Conservation (phyloP, 2,888 invertebrate genomes). For the Napeogenes inachia region DNA sequence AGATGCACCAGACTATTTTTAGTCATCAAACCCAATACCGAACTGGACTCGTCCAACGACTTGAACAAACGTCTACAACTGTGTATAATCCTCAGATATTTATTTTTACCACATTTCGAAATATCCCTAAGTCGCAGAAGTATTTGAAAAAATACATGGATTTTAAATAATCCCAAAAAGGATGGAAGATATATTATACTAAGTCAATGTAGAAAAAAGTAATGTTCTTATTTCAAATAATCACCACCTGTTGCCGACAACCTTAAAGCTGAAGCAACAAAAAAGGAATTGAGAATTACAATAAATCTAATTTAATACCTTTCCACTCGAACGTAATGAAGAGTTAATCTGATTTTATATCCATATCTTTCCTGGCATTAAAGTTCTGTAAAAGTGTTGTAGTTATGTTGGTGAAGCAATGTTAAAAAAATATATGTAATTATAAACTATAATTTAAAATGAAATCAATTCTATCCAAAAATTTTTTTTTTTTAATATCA, state of each 20-base stretch:
- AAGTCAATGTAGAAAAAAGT: constrained; percentile 21
- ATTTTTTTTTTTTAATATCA: too few relatives aligned
- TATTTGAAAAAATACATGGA: constrained; percentile 5
- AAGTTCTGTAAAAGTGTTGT: constrained; percentile 23
- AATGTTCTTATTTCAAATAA: constrained; percentile 55
- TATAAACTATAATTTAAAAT: too few relatives aligned
- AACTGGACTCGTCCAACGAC: constrained; percentile 44
- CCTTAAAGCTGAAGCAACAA: constrained; percentile 50
- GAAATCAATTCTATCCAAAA: too few relatives aligned
- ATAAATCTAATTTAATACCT: constrained; percentile 52
- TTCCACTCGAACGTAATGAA: constrained; percentile 43
- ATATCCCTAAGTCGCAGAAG: not conserved
- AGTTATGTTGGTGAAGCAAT: constrained; percentile 10
- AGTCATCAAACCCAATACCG: constrained; percentile 64
- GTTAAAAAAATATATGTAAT: too few relatives aligned
- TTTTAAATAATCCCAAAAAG: constrained; percentile 15
- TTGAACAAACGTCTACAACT: too few relatives aligned
- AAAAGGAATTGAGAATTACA: constrained; percentile 45
- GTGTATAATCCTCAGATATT: too few relatives aligned
- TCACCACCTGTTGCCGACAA: constrained; percentile 52
- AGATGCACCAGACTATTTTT: constrained; percentile 72
- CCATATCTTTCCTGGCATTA: not conserved
- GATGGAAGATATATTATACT: constrained; percentile 10
- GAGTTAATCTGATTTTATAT: constrained; percentile 40
- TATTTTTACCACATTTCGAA: too few relatives aligned